Evolutionary conservation across 2,113 vertebrate species (phyloP), one percentile per base, ranked within the genome.

Genomic region (Hemichromis elongatus): DNA sequence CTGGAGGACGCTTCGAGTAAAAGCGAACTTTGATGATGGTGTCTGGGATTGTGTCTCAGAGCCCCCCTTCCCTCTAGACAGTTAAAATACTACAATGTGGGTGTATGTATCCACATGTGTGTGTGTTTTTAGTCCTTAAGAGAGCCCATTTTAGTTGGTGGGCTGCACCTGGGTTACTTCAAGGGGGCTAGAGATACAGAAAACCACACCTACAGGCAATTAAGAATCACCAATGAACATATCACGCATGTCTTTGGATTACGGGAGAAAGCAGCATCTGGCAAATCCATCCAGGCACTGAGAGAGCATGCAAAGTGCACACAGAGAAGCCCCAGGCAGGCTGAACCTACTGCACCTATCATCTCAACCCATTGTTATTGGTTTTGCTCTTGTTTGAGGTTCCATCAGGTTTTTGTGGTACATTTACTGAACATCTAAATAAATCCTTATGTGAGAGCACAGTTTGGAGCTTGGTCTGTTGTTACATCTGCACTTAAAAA

Each of bases 1-100:
- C 83, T 82, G 90, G 88, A 87, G 90, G 90, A 92, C 40, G 82
- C 56, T 86, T 75, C 59, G 90, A 93, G 92, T 90, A 90, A 90
- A 92, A 90, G 86, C 90, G 82, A 90, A 89, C 88, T 92, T 86
- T 87, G 84, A 91, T 85, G 88, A 77, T 77, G 86, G 87, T 89
- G 93, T 93, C 90, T 94, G 89, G 92, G 86, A 90, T 92, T 53
- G 45, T 92, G 92, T 93, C 90, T 89, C 14, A 28, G 28, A 28
- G 1, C 13, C 13, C 12, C 85, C 92, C 79, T 19, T 10, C 11
- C 83, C 90, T 83, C 87, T 87, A 94, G 90, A 92, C 87, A 66
- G 77, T 75, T 83, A 83, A 82, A 86, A 80, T 88, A 86, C 77
- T 89, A 79, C 52, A 82, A 16, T 57, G 18, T 83, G 68, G 0